Evolutionary conservation across 2,888 invertebrate genomes (phyloP).

Genomic region (Leptopilina myrica): DNA sequence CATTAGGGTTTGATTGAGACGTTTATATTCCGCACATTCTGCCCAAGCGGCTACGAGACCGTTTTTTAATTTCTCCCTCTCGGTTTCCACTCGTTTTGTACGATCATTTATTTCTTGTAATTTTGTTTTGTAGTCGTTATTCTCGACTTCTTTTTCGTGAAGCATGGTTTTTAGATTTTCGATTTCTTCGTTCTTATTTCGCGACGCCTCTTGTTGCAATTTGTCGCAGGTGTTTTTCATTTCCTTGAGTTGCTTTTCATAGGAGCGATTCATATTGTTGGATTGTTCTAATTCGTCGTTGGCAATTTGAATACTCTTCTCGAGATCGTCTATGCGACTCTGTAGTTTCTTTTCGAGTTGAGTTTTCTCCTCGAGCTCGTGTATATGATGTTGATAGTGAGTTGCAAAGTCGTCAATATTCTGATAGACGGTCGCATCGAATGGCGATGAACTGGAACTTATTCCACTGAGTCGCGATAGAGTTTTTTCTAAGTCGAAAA

Average conservation of each 20-base stretch:
- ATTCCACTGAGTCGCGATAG: constrained; percentile 67
- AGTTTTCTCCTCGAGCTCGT: constrained; percentile 70
- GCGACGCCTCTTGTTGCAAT: constrained; percentile 43
- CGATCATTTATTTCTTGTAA: constrained; percentile 60
- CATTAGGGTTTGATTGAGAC: constrained; percentile 64
- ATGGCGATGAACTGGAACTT: constrained; percentile 63
- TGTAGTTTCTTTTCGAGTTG: constrained; percentile 78
- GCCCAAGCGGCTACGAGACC: constrained; percentile 70
- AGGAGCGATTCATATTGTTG: constrained; percentile 67
- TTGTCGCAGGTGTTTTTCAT: constrained; percentile 72
- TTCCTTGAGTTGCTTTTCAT: constrained; percentile 74
- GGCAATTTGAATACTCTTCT: constrained; percentile 74
- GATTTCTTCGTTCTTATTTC: constrained; percentile 47
- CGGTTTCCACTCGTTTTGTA: constrained; percentile 60
- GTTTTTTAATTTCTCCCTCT: constrained; percentile 66
- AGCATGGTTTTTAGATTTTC: constrained; percentile 56
- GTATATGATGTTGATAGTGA: constrained; percentile 66
- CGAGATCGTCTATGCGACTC: constrained; percentile 78
- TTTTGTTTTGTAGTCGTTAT: constrained; percentile 55
- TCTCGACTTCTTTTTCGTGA: constrained; percentile 62
- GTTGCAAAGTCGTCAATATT: constrained; percentile 69
- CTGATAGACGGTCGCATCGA: constrained; percentile 72
- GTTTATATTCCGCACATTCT: constrained; percentile 71
- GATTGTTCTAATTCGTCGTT: constrained; percentile 66
- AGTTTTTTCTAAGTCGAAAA: constrained; percentile 67